phyloP scores from a whole-genome alignment of 2,113 vertebrate genomes.

The Embiotoca jacksoni region DNA sequence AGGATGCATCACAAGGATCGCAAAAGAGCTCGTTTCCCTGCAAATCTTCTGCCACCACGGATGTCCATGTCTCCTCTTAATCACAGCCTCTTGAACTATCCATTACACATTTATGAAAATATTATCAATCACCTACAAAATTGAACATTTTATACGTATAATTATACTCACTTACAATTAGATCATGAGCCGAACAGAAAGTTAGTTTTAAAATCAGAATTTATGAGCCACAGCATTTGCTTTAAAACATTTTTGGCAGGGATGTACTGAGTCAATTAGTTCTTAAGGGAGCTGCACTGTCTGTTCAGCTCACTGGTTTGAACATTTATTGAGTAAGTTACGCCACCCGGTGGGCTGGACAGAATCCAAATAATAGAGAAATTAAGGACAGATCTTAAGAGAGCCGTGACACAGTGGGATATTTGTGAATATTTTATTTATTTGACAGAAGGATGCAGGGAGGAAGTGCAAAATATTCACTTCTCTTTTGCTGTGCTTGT shows the following conservation, averaged over 20 bases:
- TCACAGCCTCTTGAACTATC: background rate
- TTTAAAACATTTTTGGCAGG: background rate
- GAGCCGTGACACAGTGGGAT: background rate
- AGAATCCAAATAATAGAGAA: background rate
- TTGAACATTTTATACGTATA: background rate
- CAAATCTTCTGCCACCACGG: background rate
- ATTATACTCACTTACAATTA: background rate
- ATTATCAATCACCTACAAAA: background rate
- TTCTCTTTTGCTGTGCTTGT: background rate
- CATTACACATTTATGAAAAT: background rate
- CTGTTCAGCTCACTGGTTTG: constrained; percentile 2
- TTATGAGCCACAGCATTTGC: background rate
- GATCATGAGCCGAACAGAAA: background rate
- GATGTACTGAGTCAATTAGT: background rate
- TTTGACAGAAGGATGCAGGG: background rate
- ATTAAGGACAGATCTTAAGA: background rate
- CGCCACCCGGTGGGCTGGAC: constrained; percentile 58
- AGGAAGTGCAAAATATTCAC: background rate
- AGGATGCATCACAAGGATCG: background rate
- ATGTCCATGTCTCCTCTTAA: background rate
- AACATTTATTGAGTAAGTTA: constrained; percentile 10
- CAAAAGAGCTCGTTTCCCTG: background rate
- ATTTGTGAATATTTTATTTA: background rate
- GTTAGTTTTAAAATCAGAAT: background rate
- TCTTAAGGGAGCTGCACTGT: constrained; percentile 1